Evolutionary conservation across 2,113 vertebrate species (phyloP), one percentile per base, ranked within the genome.

Genomic region (Marmota flaviventris): DNA sequence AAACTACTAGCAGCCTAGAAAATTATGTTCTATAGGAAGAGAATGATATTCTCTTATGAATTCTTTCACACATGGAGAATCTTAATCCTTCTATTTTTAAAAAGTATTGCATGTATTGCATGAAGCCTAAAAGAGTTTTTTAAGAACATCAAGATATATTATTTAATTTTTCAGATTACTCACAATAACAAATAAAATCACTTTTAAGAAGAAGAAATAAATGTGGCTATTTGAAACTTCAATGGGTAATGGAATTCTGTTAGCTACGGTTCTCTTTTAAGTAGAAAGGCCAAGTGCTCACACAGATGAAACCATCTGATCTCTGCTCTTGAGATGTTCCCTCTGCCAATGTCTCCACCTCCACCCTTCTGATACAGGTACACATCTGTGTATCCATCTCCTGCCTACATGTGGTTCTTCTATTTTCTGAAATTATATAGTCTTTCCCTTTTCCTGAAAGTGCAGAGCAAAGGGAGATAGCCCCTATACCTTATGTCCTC

Each of bases 121-220:
- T 39, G 13, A 61, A 53, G 39, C 13, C 77, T 83, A 77, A 77
- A 93, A 32, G 5, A 48, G 27, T 13, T 37, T 51, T 42, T 70
- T 70, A n/a, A 53, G 69, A 75, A 37, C 20, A 87, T 92, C 24
- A 70, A 95, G 32, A 34, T 61, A 84, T n/a, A 78, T 53, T 22
- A 51, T 58, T 61, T 91, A 83, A 92, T 70, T 94, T 97, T 87
- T 63, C 58, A 81, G 34, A 56, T 92, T 45, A 48, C 7, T 63
- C 45, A 78, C 51, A 75, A 58, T 27, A 67, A 51, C 51, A 88
- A 89, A 72, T 22, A 93, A 79, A 29, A 32, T 48, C 63, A 58
- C 39, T n/a, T 89, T 73, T 53, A 32, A n/a, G 63, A 77, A 58
- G 48, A n/a, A 82, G 20, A 81, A 51, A 70, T 20, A 27, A 73